Evolutionary conservation across 1,140 invertebrate genomes (phyloP).

Genomic region (Drosophila repletoides): DNA sequence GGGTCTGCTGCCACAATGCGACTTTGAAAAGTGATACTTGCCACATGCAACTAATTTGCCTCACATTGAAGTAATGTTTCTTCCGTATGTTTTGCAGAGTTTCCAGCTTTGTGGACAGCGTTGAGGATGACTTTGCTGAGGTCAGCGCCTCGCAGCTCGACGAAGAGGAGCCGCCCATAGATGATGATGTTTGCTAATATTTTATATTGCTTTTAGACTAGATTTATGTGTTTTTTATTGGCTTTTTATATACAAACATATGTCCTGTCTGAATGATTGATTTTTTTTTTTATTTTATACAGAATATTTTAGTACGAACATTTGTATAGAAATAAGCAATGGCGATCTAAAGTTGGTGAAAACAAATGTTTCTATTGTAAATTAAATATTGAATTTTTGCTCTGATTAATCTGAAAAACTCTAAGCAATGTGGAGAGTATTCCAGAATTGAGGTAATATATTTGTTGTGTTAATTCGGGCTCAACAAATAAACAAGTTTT

Average conservation of each 20-base stretch:
- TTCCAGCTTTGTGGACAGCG: constrained; percentile 65
- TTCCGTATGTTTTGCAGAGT: constrained; percentile 56
- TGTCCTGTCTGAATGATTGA: too few relatives aligned
- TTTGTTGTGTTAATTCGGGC: not conserved
- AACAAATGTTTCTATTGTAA: too few relatives aligned
- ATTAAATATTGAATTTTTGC: too few relatives aligned
- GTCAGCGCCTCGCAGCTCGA: constrained; percentile 45
- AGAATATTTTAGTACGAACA: too few relatives aligned
- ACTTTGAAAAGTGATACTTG: constrained; percentile 70
- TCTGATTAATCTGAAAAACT: too few relatives aligned
- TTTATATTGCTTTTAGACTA: not conserved
- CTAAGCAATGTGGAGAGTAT: too few relatives aligned
- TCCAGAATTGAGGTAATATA: too few relatives aligned
- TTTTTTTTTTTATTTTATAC: too few relatives aligned
- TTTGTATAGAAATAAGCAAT: too few relatives aligned
- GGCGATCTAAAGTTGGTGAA: too few relatives aligned
- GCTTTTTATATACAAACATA: too few relatives aligned
- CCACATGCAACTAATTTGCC: constrained; percentile 23
- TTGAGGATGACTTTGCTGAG: constrained; percentile 69
- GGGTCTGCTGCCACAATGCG: constrained; percentile 73
- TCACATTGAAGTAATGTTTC: constrained; percentile 21
- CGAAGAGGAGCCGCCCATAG: constrained; percentile 53
- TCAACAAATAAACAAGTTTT: not conserved
- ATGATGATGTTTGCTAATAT: constrained; percentile 75
- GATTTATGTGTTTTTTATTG: not conserved